Conservation (phyloP, 2,113 vertebrate species). For the Corvus hawaiiensis region DNA sequence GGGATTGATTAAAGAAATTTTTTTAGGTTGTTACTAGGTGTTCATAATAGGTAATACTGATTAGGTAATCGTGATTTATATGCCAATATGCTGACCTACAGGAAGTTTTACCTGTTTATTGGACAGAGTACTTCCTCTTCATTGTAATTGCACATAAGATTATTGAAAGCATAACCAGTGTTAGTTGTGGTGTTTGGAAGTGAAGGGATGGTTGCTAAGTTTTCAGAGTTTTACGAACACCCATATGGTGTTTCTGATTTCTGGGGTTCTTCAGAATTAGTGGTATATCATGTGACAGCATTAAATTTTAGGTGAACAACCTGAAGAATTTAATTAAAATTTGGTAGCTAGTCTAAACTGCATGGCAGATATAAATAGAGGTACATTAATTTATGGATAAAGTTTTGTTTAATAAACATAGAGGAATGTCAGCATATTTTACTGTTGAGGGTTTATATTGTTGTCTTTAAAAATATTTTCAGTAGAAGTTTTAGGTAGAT, state of each 20-base stretch:
- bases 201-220: not conserved
- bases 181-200: not conserved
- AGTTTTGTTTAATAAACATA: not conserved
- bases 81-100: not conserved
- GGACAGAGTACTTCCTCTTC: not conserved
- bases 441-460: not conserved
- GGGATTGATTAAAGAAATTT: not conserved
- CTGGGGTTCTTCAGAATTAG: not conserved
- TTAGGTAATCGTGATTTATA: not conserved
- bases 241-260: not conserved
- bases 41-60: not conserved
- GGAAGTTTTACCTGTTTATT: not conserved
- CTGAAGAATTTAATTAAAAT: not conserved
- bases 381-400: not conserved
- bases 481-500: not conserved
- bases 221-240: not conserved
- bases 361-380: not conserved
- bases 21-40: not conserved
- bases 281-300: not conserved
- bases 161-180: not conserved
- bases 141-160: not conserved
- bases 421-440: not conserved
- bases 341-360: not conserved
- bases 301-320: not conserved
- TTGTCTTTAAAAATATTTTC: not conserved